Conservation (phyloP, 30 jellyfish, hydroid and myxozoan species). For the Chironex yamaguchii region DNA sequence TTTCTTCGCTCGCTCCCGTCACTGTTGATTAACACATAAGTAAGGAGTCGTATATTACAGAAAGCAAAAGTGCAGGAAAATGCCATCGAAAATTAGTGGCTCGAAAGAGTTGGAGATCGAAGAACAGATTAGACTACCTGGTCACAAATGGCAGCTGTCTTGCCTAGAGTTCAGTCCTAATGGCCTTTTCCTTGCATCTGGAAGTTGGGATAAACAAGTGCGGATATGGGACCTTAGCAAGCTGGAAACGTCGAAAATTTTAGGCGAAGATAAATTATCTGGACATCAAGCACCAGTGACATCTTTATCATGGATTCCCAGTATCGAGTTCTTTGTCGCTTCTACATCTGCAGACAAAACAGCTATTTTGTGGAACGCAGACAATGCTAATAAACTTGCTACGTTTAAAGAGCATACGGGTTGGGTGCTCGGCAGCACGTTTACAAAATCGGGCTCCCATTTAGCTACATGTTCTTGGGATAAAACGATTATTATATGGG, state of each 20-base stretch:
- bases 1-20: too few species aligned
- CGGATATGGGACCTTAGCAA: slow-evolving; percentile 83
- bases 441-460: slow-evolving; percentile 50
- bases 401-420: slow-evolving; percentile 74
- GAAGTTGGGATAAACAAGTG: slow-evolving; percentile 88
- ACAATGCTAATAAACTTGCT: slow-evolving; percentile 76
- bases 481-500: slow-evolving; percentile 80
- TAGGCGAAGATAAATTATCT: slow-evolving; percentile 65
- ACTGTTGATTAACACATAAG: too few species aligned
- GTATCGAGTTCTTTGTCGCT: slow-evolving; percentile 76
- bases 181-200: slow-evolving; percentile 90
- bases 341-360: slow-evolving; percentile 89
- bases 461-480: slow-evolving; percentile 93
- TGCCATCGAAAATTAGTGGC: background rate
- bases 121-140: slow-evolving; percentile 79
- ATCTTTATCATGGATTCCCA: slow-evolving; percentile 87
- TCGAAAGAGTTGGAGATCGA: slow-evolving; percentile 72
- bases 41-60: too few species aligned
- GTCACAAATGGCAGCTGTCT: slow-evolving; percentile 89
- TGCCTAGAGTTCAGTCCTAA: slow-evolving; percentile 73
- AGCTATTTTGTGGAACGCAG: slow-evolving; percentile 81
- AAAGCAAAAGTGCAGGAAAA: too few species aligned
- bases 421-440: slow-evolving; percentile 84
- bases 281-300: slow-evolving; percentile 87
- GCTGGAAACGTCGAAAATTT: slow-evolving; percentile 63